phyloP scores from a whole-genome alignment of 1,140 invertebrate species.

The Marisa cornuarietis region DNA sequence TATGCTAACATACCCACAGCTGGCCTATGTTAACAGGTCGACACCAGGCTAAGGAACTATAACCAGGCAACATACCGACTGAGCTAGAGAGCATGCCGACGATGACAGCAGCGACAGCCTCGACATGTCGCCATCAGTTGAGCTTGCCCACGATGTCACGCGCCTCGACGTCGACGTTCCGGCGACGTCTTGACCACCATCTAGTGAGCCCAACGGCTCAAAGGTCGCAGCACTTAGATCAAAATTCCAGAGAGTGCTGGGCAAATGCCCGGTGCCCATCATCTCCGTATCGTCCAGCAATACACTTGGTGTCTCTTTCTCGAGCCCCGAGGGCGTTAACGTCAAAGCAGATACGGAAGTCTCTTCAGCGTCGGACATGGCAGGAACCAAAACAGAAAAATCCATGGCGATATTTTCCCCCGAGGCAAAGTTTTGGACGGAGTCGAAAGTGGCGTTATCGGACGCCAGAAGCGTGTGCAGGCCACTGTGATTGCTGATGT shows the following conservation, averaged over 20 bases:
- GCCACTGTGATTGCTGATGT: background rate
- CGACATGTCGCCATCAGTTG: conserved; percentile 2
- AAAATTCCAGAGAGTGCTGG: conserved; percentile 12
- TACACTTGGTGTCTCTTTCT: no score
- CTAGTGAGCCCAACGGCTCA: background rate
- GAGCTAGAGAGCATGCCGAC: conserved; percentile 1
- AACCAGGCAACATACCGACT: conserved; percentile 3
- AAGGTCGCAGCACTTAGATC: background rate
- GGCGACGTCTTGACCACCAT: background rate
- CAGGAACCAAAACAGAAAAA: background rate
- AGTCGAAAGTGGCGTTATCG: conserved; percentile 14
- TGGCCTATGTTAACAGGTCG: no score
- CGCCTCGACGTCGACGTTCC: background rate
- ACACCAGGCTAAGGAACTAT: no score
- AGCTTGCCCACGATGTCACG: background rate
- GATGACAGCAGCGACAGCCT: conserved; percentile 4
- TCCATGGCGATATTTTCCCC: background rate
- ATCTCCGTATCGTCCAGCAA: no score
- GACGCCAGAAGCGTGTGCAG: background rate
- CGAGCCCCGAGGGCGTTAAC: no score
- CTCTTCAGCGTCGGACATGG: no score
- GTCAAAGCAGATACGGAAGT: no score
- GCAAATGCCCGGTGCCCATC: background rate
- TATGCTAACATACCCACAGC: no score
- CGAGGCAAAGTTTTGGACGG: background rate